phyloP scores from a whole-genome alignment of 2,888 invertebrate species.

The Auanema freiburgensis region DNA sequence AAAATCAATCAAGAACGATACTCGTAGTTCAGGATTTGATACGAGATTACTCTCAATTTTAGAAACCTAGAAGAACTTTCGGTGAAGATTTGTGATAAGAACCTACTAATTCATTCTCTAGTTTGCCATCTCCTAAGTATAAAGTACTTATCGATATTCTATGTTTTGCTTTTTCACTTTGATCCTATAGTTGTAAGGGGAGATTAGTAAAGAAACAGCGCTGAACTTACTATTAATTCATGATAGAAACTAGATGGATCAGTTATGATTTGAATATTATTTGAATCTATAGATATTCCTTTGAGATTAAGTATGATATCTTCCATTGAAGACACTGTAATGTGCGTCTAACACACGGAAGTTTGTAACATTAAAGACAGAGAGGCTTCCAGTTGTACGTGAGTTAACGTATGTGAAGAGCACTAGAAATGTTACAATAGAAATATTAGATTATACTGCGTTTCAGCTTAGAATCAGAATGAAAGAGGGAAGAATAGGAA shows the following conservation, averaged over 20 bases:
- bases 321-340: conserved; percentile 2
- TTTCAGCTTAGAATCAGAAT: no score
- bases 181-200: conserved; percentile 23
- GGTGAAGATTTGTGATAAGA: not conserved
- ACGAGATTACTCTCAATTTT: conserved; percentile 29
- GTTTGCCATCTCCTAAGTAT: conserved; percentile 84
- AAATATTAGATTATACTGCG: no score
- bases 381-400: no score
- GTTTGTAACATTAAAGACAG: no score
- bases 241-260: conserved; percentile 15
- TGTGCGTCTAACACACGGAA: no score
- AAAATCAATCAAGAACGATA: conserved; percentile 53
- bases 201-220: not conserved
- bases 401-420: no score
- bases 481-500: no score
- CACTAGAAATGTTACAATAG: no score
- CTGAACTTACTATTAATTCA: conserved; percentile 10
- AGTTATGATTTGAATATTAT: conserved; percentile 4
- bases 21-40: conserved; percentile 25
- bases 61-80: conserved; percentile 34
- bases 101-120: conserved; percentile 78
- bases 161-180: conserved; percentile 63
- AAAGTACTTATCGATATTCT: conserved; percentile 78
- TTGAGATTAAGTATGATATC: conserved; percentile 2
- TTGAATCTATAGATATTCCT: conserved; percentile 9